Base-by-base conservation (phyloP, 2,888 invertebrate species). In the Euplexia lucipara region DNA sequence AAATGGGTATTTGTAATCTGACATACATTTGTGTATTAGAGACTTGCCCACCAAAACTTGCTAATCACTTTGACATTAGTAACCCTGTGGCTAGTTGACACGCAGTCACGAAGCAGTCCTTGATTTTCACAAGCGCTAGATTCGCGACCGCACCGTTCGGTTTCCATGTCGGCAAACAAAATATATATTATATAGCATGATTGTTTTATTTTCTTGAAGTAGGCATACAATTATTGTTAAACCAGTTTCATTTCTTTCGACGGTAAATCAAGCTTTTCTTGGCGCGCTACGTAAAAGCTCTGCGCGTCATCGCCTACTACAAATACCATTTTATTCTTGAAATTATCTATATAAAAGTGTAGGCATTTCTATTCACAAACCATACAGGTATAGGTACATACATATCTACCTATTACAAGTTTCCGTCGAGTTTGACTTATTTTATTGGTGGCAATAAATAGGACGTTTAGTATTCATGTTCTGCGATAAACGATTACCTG, bases 381-480 rank as follows among this genome's bases (percentile, higher is more conserved):
- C 62, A 68, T 70, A 26, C 2, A 26, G 26, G 26, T 26, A 26
- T 26, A n/a, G n/a, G n/a, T n/a, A 59, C 49, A 73, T 61, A 39
- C 39, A 63, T 59, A 64, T 44, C 64, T 37, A 61, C 47, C 41
- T 34, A 49, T 67, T 61, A 62, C 61, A 67, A 57, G 63, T 66
- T 60, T 58, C 68, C 59, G 57, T 75, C 75, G 67, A 71, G 62
- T 83, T 78, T 77, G 75, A 81, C 74, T 70, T 75, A 77, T 74
- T 79, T 84, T 83, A 83, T 79, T 78, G 79, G 73, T 73, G 45
- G 78, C 83, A 85, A 84, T 87, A 86, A 87, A 87, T 86, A 86
- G 83, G 79, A 86, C 81, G 77, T 83, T 86, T 87, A 87, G 84
- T 86, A 87, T 86, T 86, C 86, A 86, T 83, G 81, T 70, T 77